These are phyloP conservation scores for Leptarthrus brevirostris DNA, from an alignment of 2,888 invertebrate genomes.

Conservation along the genomic window DNA sequence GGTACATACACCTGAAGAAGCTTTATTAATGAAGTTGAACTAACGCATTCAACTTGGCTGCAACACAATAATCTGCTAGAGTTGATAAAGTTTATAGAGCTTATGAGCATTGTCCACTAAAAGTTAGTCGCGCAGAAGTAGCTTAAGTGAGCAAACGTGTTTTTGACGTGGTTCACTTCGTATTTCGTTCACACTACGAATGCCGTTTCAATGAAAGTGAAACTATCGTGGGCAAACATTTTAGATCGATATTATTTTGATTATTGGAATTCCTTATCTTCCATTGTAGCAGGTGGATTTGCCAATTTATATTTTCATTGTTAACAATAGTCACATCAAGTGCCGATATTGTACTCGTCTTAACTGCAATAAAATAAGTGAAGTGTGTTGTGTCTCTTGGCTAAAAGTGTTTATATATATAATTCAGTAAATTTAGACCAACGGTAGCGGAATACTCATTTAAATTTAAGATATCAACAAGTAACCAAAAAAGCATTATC, in stretches of 20 bases:
- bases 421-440: too few relatives aligned
- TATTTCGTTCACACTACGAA: neutral
- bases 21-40: too few relatives aligned
- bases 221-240: neutral
- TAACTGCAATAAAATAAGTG: neutral
- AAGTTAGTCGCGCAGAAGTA: slow-evolving; percentile 36
- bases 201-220: slow-evolving; percentile 22
- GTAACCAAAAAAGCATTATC: neutral
- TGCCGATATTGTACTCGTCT: neutral
- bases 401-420: too few relatives aligned
- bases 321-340: neutral
- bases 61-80: too few relatives aligned
- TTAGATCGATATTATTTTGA: neutral
- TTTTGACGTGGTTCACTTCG: neutral
- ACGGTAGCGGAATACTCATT: neutral
- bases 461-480: neutral
- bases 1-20: too few relatives aligned
- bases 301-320: neutral
- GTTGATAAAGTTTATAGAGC: too few relatives aligned
- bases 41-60: too few relatives aligned
- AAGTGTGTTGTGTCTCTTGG: too few relatives aligned
- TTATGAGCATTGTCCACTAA: too few relatives aligned
- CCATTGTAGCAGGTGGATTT: neutral
- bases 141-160: neutral
- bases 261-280: neutral